Evolutionary conservation across 2,113 vertebrate species (phyloP).

Genomic region (Oryzias woworae): DNA sequence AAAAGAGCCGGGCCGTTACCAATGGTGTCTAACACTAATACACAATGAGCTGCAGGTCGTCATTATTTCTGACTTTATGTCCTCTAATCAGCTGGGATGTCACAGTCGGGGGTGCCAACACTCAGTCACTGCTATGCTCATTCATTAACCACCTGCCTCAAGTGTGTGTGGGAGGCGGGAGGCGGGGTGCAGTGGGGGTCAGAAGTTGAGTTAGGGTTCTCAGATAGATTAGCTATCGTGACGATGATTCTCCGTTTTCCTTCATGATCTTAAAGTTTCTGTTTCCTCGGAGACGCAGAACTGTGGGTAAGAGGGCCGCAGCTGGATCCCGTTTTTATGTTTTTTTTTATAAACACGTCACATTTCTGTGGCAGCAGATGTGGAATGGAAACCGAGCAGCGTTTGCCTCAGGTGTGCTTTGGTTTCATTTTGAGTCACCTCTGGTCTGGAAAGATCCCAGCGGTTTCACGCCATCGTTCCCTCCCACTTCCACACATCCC

Average conservation of each 20-base stretch:
- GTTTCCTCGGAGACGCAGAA: too few species aligned
- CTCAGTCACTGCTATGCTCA: constrained; percentile 41
- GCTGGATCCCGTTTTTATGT: too few species aligned
- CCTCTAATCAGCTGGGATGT: constrained; percentile 28
- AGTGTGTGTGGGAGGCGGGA: background rate
- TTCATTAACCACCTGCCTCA: constrained; percentile 59
- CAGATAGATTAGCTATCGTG: background rate
- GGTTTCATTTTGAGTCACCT: constrained; percentile 25
- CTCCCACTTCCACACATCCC: constrained; percentile 34
- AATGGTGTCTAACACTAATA: constrained; percentile 31
- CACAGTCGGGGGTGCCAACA: constrained; percentile 45
- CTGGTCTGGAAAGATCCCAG: constrained; percentile 41
- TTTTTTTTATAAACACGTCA: background rate
- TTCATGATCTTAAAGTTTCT: too few species aligned
- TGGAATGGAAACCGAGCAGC: constrained; percentile 27
- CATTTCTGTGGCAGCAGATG: constrained; percentile 33
- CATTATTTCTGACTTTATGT: constrained; percentile 66
- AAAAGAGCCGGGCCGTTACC: constrained; percentile 28
- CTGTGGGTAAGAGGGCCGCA: too few species aligned
- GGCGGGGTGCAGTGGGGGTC: constrained; percentile 18
- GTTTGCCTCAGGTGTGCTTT: constrained; percentile 17
- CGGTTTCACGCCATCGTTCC: constrained; percentile 38
- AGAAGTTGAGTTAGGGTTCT: background rate
- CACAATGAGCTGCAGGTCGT: constrained; percentile 60
- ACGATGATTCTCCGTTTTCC: too few species aligned